Base-by-base conservation (phyloP, 2,113 vertebrate species). In the Cyprichromis sp. region DNA sequence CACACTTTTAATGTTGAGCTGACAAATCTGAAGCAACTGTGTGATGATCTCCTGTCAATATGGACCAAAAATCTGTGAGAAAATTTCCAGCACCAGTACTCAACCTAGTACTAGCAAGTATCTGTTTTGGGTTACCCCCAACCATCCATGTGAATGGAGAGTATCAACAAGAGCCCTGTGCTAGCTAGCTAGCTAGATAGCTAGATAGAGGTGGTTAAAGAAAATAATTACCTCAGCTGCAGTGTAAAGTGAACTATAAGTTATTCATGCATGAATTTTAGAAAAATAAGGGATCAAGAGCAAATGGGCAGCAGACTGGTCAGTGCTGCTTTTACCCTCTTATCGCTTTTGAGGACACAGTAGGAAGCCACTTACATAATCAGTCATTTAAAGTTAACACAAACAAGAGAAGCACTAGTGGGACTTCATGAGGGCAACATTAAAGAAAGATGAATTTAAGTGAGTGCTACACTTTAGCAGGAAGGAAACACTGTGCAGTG, bases 401-500 rank as follows among this genome's bases (percentile, higher is more conserved):
- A 63, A 85, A 84, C 47, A 86, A 21, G 42, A 86, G 17, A 42
- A 16, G 40, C 54, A 83, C 87, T 90, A 24, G 19, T 66, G 57
- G 45, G 76, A 61, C 36, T 82, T 73, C 3, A 8, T 9, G 68
- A 53, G 54, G 80, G 11, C 42, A 76, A 47, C 36, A 21, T 53
- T 66, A 24, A 71, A 73, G 42, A 47, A 13, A 55, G 24, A 9
- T 76, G 10, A 54, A 81, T 81, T 55, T 52, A 36, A 89, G 73
- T 76, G 73, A 54, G 21, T 13, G 47, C n/a, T 83, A 53, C 84
- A 82, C 79, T 79, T 26, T 24, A 17, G 54, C 76, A 87, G 88
- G 88, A 86, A 83, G 71, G 59, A 85, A 61, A 87, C 31, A 83
- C 14, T 68, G 85, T 84, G 89, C 87, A 45, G 86, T 82, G 61